Conservation (phyloP, 2,113 vertebrate species). For the Sterrhoptilus dennistouni region DNA sequence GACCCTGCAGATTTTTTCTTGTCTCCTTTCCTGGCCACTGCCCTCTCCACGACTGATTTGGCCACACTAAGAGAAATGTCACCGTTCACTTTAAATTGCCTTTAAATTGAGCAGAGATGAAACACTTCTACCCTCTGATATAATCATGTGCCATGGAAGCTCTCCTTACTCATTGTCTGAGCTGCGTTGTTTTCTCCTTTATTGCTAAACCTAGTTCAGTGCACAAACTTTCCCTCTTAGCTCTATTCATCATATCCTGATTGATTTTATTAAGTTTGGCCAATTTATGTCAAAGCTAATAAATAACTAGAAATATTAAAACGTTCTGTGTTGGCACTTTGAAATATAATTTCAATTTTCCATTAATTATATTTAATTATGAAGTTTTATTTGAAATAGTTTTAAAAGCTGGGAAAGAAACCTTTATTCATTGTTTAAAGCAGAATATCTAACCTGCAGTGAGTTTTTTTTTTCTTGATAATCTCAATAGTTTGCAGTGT, state of each 20-base stretch:
- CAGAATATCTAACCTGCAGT: not conserved
- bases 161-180: not conserved
- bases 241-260: not conserved
- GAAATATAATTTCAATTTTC: not conserved
- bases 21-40: not conserved
- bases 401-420: not conserved
- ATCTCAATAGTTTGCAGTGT: not conserved
- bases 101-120: not conserved
- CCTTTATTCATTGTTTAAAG: not conserved
- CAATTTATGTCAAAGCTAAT: not conserved
- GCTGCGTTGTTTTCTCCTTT: not conserved
- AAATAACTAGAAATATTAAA: not conserved
- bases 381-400: not conserved
- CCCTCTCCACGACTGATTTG: not conserved
- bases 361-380: not conserved
- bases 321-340: not conserved
- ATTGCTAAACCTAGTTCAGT: not conserved
- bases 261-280: not conserved
- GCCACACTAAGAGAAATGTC: not conserved
- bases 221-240: not conserved
- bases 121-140: not conserved
- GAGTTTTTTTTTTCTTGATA: not conserved
- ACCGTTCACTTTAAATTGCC: not conserved
- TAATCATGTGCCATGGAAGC: not conserved
- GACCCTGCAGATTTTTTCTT: not conserved